Base-by-base conservation (phyloP, 2,888 invertebrate genomes). In the Acanthopleura granulata region DNA sequence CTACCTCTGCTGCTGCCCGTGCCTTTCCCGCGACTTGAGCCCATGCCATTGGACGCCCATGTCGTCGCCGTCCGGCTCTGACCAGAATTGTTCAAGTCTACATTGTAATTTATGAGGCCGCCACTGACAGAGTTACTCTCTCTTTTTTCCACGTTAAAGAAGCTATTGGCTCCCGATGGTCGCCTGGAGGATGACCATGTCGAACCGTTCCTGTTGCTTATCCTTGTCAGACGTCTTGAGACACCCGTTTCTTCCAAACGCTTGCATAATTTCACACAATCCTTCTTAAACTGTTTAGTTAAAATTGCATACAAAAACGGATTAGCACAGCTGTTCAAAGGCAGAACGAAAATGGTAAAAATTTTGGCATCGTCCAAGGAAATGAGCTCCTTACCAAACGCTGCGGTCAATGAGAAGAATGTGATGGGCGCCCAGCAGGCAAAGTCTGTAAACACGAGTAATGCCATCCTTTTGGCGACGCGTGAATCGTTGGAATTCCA, bases 391-490 rank as follows among this genome's bases (percentile, higher is more conserved):
- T 95, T 92, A 15, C 98, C 98, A 89, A 97, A 96, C 12, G 97
- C 95, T 25, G 98, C 97, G 0, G 97, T 97, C 57, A 98, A 92
- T 11, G 97, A 95, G 90, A 97, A 96, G 91, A 98, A 97, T 0
- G 98, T 97, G 80, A 98, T 97, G 0, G 99, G 99, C 3, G 97
- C 96, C 98, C 98, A 99, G 92, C 98, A 99, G 71, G 98, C 92
- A 88, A 99, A 97, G 91, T 99, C 98, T 0, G 98, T 99, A 90
- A 98, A 97, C 1, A 99, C 98, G 75, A 99, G 92, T 66, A 99
- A 91, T 0, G 98, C 97, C 98, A 98, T 98, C 62, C 97, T 93
- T 91, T 97, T 97, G 66, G 98, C 98, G 84, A 98, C 97, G 74
- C 97, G 93, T 15, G 97, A 97, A 91, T 98, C 98, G 91, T 98